Evolutionary conservation across 2,888 invertebrate species (phyloP), one percentile per base, ranked within the genome.

Genomic region (Idaea straminata): DNA sequence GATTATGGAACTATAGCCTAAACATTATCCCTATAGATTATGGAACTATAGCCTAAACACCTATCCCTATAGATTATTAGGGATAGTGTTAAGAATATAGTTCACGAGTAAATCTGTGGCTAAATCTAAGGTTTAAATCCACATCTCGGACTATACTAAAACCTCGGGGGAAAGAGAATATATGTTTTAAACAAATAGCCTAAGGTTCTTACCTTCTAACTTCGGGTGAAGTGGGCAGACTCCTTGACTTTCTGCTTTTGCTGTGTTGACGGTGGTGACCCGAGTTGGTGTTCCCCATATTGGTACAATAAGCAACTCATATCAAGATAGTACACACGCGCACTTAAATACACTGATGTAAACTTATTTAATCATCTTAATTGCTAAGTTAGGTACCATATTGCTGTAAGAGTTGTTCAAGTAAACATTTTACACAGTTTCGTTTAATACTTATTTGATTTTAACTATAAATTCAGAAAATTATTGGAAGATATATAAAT

Each of bases 141-240:
- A n/a, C n/a, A n/a, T n/a, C n/a, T n/a, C n/a, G n/a, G n/a, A n/a
- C n/a, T n/a, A n/a, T 38, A 38, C 38, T 38, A 38, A 6, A 5
- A 38, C 6, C 6, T 5, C 7, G 7, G 5, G 38, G 4, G 38
- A 36, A 5, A 6, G 47, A 47, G 10, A 10, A 10, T 16, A 15
- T 47, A 5, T 47, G 4, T 57, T 15, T 60, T 3, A 25, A 1
- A 13, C 35, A 7, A 25, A 60, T 34, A 61, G 57, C 38, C 13
- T 15, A 36, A 59, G 66, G 67, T 72, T 75, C 82, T 69, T 95
- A 96, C 96, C 96, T 95, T 87, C 95, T 92, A 69, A 95, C 95
- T 93, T 95, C 95, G 77, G 96, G 96, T 65, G 96, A 96, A 73
- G 96, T 96, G 69, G 96, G 96, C 82, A 96, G 91, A 86, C 96